Conservation (phyloP, 2,888 invertebrate genomes). For the Lochmaea capreae region DNA sequence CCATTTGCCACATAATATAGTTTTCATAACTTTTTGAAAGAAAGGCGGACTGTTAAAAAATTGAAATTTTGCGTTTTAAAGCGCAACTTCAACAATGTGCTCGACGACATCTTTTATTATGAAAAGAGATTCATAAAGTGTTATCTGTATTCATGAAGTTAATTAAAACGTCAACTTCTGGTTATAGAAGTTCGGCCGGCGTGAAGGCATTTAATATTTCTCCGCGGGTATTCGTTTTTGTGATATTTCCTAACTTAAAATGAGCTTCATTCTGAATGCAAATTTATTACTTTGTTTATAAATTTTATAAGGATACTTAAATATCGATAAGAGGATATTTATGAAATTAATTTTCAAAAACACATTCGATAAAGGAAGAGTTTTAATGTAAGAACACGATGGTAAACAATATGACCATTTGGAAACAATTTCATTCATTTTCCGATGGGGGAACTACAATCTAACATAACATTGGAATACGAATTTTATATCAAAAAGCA, state of each 20-base stretch:
- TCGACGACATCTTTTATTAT: slow-evolving; percentile 46
- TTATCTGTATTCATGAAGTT: slow-evolving; percentile 54
- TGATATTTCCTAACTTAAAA: slow-evolving; percentile 30
- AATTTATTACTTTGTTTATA: slow-evolving; percentile 26
- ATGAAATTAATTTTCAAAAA: too few species aligned
- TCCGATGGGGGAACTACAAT: too few species aligned
- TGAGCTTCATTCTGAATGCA: slow-evolving; percentile 22
- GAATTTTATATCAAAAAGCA: too few species aligned
- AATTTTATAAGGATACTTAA: not conserved
- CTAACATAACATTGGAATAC: too few species aligned
- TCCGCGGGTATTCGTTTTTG: slow-evolving; percentile 40
- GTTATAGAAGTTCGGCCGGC: slow-evolving; percentile 44
- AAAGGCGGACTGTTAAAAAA: slow-evolving; percentile 47
- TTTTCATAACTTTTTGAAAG: slow-evolving; percentile 43
- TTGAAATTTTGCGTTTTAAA: slow-evolving; percentile 42
- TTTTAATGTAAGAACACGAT: too few species aligned
- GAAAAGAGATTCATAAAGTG: slow-evolving; percentile 44
- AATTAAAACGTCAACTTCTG: slow-evolving; percentile 54
- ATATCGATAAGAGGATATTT: too few species aligned
- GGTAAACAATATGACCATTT: too few species aligned
- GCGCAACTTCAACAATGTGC: slow-evolving; percentile 43
- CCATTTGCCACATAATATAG: slow-evolving; percentile 5
- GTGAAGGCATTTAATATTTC: slow-evolving; percentile 45
- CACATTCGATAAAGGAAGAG: too few species aligned
- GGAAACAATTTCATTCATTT: too few species aligned